Evolutionary conservation across 2,113 vertebrate species (phyloP).

Genomic region (Trogon melanurus): DNA sequence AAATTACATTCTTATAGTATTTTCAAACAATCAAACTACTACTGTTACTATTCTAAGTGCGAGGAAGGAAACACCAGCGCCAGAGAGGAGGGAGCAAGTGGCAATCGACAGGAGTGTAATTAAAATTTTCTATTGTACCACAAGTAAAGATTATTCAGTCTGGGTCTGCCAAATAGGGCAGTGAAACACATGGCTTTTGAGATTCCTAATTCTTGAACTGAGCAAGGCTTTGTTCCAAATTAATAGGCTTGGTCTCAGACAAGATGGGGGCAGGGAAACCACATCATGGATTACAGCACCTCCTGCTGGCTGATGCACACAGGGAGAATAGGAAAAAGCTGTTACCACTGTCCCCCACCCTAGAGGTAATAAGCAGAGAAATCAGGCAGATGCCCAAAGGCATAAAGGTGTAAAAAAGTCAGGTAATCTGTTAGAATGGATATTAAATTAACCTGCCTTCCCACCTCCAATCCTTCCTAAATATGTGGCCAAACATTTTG

Average conservation of each 20-base stretch:
- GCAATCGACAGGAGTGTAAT: background rate
- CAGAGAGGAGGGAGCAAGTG: background rate
- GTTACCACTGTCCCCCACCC: background rate
- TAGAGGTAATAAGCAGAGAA: background rate
- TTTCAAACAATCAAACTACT: background rate
- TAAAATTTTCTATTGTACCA: slow-evolving; percentile 26
- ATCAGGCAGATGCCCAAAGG: background rate
- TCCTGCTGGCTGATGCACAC: slow-evolving; percentile 52
- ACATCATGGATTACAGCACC: slow-evolving; percentile 59
- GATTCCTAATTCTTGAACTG: slow-evolving; percentile 39
- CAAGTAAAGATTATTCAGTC: slow-evolving; percentile 56
- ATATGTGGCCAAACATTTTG: background rate
- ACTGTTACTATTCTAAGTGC: background rate
- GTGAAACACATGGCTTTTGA: slow-evolving; percentile 40
- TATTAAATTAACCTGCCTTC: background rate
- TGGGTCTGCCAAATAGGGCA: slow-evolving; percentile 63
- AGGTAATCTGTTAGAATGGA: background rate
- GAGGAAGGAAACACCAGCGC: background rate
- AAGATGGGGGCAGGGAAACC: slow-evolving; percentile 53
- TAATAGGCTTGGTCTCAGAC: background rate
- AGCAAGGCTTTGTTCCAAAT: slow-evolving; percentile 42
- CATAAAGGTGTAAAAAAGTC: background rate
- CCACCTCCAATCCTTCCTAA: background rate
- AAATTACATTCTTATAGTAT: background rate
- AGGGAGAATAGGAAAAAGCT: background rate